Evolutionary conservation across 35 echinoderm and acorn worm species (phyloP), one percentile per base, ranked within the genome.

Genomic region (Ophiothrix spiculata): DNA sequence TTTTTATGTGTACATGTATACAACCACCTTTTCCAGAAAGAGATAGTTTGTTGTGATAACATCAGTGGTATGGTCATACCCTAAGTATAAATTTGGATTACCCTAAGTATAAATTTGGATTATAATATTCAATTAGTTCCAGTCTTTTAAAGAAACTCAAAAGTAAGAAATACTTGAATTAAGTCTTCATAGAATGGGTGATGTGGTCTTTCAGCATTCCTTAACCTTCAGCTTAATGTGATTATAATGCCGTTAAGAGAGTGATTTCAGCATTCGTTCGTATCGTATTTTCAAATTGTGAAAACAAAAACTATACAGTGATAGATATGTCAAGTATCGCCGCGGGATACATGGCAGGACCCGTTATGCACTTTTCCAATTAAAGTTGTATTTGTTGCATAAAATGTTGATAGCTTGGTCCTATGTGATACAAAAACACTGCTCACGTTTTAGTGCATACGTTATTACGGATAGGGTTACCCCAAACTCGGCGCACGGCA

Each of bases 351-450:
- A 28, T 69, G 60, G 60, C 60, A 69, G 60, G 60, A 25, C 60
- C n/a, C 60, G 60, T n/a, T 69, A 15, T 69, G 60, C 60, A 69
- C 60, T 69, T 69, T 69, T 69, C 60, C 60, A 69, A 69, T 69
- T 69, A 69, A 25, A n/a, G 60, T 69, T 69, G 60, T 69, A 69
- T 69, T 69, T 69, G 60, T 69, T 69, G 60, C 60, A 69, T 69
- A 69, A 25, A 69, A n/a, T 28, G 8, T 25, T 69, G 60, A 15
- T 28, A n/a, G 60, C 16, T 25, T 69, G 16, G 60, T 69, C 60
- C 60, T 28, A 25, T 69, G 6, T n/a, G 60, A 15, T 12, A 69
- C 60, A 69, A 28, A 69, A 69, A 69, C 60, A 69, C 60, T 69
- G 60, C 60, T 4, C 60, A 28, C 60, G 60, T 69, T n/a, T n/a